Conservation (phyloP, 2,888 invertebrate species). For the Eugnorisma glareosa region DNA sequence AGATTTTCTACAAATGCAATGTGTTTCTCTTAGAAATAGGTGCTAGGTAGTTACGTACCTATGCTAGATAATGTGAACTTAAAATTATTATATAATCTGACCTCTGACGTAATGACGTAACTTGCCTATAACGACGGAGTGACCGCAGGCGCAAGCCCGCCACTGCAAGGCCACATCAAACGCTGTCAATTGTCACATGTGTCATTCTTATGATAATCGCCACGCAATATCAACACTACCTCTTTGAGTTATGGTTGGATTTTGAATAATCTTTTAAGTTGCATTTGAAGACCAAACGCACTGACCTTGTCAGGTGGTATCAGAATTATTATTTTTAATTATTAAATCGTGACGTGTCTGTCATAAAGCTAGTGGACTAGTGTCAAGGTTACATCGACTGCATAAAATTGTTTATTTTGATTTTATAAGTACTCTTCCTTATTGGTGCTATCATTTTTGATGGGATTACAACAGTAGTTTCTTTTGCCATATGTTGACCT, state of each 20-base stretch:
- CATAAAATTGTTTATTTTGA: conserved; percentile 57
- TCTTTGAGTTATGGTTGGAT: conserved; percentile 32
- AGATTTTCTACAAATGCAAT: conserved; percentile 18
- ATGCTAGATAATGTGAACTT: conserved; percentile 31
- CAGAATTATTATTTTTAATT: conserved; percentile 71
- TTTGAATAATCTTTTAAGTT: conserved; percentile 21
- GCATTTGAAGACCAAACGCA: conserved; percentile 68
- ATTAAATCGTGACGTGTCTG: conserved; percentile 72
- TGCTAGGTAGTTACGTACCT: background rate
- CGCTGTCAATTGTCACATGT: conserved; percentile 67
- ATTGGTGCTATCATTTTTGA: conserved; percentile 41
- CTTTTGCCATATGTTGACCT: conserved; percentile 18
- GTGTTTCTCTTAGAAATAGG: conserved; percentile 8
- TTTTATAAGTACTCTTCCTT: conserved; percentile 52
- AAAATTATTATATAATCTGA: conserved; percentile 60
- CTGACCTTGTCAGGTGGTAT: conserved; percentile 75
- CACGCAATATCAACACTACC: conserved; percentile 43
- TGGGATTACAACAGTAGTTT: conserved; percentile 8
- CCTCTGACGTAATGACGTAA: conserved; percentile 56
- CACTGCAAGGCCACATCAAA: conserved; percentile 59
- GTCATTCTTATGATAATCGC: conserved; percentile 54
- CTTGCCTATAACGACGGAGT: conserved; percentile 48
- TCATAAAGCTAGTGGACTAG: conserved; percentile 63
- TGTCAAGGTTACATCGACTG: conserved; percentile 65
- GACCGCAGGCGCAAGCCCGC: conserved; percentile 62